Evolutionary conservation across 1,140 invertebrate genomes (phyloP).

Genomic region (Melipona quadrifasciata): DNA sequence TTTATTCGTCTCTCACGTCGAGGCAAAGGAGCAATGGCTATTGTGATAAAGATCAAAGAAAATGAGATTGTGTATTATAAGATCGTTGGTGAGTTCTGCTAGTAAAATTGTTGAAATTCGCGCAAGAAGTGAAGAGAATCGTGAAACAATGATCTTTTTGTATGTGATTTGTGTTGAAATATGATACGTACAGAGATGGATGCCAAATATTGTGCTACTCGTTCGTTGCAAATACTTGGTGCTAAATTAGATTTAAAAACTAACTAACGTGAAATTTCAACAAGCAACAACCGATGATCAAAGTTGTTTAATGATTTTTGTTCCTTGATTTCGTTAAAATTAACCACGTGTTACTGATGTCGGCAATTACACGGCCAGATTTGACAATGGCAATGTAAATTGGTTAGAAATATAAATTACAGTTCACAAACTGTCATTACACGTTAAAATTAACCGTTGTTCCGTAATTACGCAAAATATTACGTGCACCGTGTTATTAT

Average conservation of each 20-base stretch:
- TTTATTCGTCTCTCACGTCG: background rate
- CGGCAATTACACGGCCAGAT: background rate
- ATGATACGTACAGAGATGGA: background rate
- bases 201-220: background rate
- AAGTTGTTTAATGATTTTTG: background rate
- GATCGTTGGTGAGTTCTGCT: conserved; percentile 41
- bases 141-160: too few species aligned
- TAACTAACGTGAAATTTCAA: background rate
- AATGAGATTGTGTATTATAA: conserved; percentile 58
- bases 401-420: background rate
- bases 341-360: background rate
- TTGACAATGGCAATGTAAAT: background rate
- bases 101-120: too few species aligned
- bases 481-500: background rate
- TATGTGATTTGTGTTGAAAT: background rate
- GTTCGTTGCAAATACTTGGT: background rate
- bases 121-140: too few species aligned
- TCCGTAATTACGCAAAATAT: background rate
- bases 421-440: background rate
- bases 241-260: background rate
- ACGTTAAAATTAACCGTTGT: background rate
- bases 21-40: conserved; percentile 46
- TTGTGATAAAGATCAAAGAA: conserved; percentile 62
- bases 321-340: background rate
- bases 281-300: background rate